Percentiles rank a stretch among this genome's conserved stretches.
Evolutionary conservation across 2,888 invertebrate genomes (phyloP).

Genomic region (Phaedon cochleariae): DNA sequence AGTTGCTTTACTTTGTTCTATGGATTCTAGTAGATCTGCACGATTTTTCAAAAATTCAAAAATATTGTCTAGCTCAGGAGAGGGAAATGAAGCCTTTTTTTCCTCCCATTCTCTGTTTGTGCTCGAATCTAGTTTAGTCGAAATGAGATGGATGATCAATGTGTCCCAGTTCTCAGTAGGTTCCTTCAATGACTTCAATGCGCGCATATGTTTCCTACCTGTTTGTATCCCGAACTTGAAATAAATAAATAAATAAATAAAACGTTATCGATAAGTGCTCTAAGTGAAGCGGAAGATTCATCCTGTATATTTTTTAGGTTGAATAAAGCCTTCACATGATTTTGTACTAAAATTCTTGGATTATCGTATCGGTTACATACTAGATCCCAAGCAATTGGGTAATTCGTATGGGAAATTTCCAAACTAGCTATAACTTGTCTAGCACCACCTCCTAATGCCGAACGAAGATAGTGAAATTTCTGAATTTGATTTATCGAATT

Average conservation of each 20-base stretch:
- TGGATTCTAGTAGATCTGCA: no score
- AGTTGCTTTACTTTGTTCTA: no score
- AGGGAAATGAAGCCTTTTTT: not conserved
- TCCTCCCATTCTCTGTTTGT: not conserved
- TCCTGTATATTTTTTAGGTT: conserved; percentile 12
- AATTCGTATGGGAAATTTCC: conserved; percentile 11
- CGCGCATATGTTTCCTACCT: conserved; percentile 21
- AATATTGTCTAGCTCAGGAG: no score
- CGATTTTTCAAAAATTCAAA: no score
- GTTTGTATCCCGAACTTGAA: no score
- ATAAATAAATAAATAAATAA: no score
- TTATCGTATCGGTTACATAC: conserved; percentile 22
- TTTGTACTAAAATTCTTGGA: conserved; percentile 12
- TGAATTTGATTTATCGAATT: conserved; percentile 1
- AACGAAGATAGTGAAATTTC: conserved; percentile 17
- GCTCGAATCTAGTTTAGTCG: not conserved
- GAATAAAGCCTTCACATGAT: conserved; percentile 21
- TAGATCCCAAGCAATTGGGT: conserved; percentile 15
- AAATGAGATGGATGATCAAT: not conserved
- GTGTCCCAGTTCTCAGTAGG: conserved; percentile 6
- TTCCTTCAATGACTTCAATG: conserved; percentile 12
- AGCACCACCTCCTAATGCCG: not conserved
- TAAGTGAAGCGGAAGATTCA: conserved; percentile 7
- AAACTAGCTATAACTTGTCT: conserved; percentile 15
- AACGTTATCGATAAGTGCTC: conserved; percentile 21